Conservation (phyloP, 2,113 vertebrate genomes). For the Carlito syrichta region DNA sequence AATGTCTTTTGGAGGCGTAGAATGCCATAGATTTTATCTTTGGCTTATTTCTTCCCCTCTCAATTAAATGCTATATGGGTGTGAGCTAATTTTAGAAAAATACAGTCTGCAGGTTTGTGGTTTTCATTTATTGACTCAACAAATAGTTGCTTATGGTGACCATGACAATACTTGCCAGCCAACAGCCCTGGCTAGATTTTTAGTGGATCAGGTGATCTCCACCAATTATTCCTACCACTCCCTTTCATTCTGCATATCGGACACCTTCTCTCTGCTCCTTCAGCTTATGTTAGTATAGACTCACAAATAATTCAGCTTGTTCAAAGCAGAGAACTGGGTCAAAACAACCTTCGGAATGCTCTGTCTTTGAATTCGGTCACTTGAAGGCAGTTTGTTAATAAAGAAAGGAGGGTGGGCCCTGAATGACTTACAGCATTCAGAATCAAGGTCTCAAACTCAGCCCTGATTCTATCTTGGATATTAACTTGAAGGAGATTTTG, state of each 20-base stretch:
- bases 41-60: neutral
- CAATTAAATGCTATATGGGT: neutral
- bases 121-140: neutral
- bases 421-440: neutral
- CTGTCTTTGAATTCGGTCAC: slow-evolving; percentile 32
- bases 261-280: neutral
- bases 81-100: neutral
- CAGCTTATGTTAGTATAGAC: neutral
- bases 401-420: neutral
- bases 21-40: neutral
- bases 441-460: neutral
- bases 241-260: neutral
- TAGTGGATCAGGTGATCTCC: neutral
- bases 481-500: neutral
- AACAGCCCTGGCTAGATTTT: neutral
- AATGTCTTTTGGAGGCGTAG: neutral
- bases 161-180: neutral
- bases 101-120: neutral
- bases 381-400: neutral
- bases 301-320: neutral
- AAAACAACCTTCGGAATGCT: neutral
- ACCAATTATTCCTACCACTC: neutral
- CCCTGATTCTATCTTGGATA: neutral
- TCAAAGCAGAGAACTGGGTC: neutral
- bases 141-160: neutral